phyloP scores from a whole-genome alignment of 2,888 invertebrate species.

The Aquatica leii region DNA sequence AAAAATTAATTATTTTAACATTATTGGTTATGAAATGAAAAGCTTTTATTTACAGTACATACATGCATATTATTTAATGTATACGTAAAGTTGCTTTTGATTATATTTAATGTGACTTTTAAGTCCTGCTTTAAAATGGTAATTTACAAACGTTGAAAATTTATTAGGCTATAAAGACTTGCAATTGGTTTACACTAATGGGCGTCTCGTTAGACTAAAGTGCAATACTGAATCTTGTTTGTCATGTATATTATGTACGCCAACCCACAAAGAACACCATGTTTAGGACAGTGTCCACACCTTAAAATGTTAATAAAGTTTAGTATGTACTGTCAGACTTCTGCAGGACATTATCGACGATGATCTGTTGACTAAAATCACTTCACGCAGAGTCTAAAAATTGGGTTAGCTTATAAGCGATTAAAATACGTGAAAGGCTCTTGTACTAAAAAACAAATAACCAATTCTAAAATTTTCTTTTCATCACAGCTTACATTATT shows the following conservation, averaged over 20 bases:
- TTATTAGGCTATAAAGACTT: not conserved
- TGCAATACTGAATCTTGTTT: not conserved
- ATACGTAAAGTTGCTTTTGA: too few species aligned
- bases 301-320: slow-evolving; percentile 51
- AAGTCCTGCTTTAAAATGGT: too few species aligned
- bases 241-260: slow-evolving; percentile 4
- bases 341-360: slow-evolving; percentile 35
- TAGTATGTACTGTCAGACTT: slow-evolving; percentile 48
- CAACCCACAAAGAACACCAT: slow-evolving; percentile 18
- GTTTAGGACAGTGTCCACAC: slow-evolving; percentile 47
- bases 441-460: slow-evolving; percentile 4
- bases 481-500: not conserved
- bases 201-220: not conserved
- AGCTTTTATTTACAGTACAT: too few species aligned
- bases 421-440: not conserved
- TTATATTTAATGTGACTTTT: too few species aligned
- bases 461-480: not conserved
- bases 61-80: too few species aligned
- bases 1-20: too few species aligned
- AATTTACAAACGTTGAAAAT: too few species aligned
- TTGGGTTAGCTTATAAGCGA: slow-evolving; percentile 39
- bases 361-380: slow-evolving; percentile 37
- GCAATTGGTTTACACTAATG: slow-evolving; percentile 4
- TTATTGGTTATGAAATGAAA: too few species aligned
- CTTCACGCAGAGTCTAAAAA: slow-evolving; percentile 35